Evolutionary conservation across 2,797 vertebrate species (phyloP).

Genomic region (Nannoperca australis): DNA sequence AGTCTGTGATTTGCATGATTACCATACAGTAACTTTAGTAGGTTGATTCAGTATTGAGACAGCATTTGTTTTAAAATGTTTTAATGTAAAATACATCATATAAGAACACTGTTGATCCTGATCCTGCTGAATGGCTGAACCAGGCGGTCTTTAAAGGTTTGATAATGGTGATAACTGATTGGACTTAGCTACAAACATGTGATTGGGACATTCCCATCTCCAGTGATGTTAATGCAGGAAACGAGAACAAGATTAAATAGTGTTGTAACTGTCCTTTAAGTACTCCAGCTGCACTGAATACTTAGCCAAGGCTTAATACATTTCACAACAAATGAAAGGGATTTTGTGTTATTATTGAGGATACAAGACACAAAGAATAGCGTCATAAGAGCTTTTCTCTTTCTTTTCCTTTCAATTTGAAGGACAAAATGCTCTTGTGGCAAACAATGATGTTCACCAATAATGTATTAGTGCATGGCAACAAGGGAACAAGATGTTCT

Average conservation of each 20-base stretch:
- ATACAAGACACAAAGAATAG: slow-evolving; percentile 37
- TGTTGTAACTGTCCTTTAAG: slow-evolving; percentile 8
- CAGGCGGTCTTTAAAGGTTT: not conserved
- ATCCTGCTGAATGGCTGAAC: not conserved
- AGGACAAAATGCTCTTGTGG: slow-evolving; percentile 56
- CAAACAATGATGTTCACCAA: slow-evolving; percentile 62
- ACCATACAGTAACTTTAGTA: not conserved
- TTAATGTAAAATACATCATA: not conserved
- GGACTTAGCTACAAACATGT: not conserved
- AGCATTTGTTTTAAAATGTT: not conserved
- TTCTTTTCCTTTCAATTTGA: slow-evolving; percentile 47
- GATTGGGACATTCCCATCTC: not conserved
- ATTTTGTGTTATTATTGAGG: slow-evolving; percentile 33
- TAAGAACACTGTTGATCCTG: not conserved
- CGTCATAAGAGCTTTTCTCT: slow-evolving; percentile 29
- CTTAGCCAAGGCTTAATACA: slow-evolving; percentile 17
- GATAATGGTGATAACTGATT: not conserved
- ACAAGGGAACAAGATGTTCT: slow-evolving; percentile 61
- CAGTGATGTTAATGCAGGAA: slow-evolving; percentile 5
- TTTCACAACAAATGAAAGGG: slow-evolving; percentile 36
- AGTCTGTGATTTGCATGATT: not conserved
- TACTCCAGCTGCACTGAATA: not conserved
- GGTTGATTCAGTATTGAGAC: not conserved
- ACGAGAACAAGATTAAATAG: not conserved
- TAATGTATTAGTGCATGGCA: slow-evolving; percentile 59